A percentile compares a stretch with the other conserved stretches of the same genome.
phyloP scores from a whole-genome alignment of 1,140 invertebrate species.

The Amphibalanus amphitrite region DNA sequence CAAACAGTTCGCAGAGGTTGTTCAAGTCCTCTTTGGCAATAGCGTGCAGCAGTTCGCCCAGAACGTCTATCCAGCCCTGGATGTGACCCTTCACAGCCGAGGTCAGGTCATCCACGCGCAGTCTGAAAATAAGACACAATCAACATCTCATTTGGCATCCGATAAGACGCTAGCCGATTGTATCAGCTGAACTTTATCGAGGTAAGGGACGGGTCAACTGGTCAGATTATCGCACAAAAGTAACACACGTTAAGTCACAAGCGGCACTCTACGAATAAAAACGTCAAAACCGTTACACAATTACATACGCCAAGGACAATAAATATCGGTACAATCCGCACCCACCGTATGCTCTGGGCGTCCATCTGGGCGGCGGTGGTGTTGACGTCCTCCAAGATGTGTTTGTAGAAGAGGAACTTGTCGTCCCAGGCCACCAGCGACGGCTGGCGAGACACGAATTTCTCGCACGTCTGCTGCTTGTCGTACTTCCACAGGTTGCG shows the following conservation, averaged over 20 bases:
- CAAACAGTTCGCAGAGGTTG: background rate
- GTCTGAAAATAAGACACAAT: background rate
- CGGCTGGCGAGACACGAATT: conserved; percentile 37
- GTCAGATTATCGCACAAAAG: no score
- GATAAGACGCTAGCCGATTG: no score
- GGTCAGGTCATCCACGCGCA: background rate
- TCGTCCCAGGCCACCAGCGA: background rate
- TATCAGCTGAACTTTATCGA: no score
- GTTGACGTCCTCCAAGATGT: background rate
- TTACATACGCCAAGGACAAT: no score
- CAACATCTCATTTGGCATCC: no score
- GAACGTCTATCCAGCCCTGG: background rate
- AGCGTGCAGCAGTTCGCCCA: background rate
- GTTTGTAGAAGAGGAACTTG: background rate
- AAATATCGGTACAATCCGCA: no score
- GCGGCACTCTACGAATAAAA: no score
- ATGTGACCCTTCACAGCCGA: background rate
- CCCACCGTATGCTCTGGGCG: background rate
- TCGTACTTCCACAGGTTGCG: conserved; percentile 61
- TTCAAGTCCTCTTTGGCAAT: background rate
- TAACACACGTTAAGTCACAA: no score
- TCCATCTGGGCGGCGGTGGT: background rate
- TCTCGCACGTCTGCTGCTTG: conserved; percentile 50
- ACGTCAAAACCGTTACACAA: no score
- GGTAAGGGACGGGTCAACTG: no score